Percentiles rank a stretch among this genome's conserved stretches.
phyloP scores from a whole-genome alignment of 2,888 invertebrate genomes.

The Apocheima hispidaria region DNA sequence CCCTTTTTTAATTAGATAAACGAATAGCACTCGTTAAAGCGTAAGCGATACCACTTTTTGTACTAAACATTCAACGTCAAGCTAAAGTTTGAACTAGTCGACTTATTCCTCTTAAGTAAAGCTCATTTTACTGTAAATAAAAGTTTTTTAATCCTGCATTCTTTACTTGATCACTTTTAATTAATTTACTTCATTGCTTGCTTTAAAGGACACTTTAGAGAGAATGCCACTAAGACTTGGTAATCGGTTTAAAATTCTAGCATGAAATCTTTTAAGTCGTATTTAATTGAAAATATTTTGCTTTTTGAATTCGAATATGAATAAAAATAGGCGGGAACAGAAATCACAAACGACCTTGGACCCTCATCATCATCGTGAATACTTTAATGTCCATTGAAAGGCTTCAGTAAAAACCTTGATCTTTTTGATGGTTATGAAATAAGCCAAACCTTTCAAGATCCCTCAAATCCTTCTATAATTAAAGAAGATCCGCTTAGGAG shows the following conservation, averaged over 20 bases:
- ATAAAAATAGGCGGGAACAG: background rate
- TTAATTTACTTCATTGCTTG: constrained; percentile 20
- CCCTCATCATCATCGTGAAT: background rate
- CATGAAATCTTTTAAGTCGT: background rate
- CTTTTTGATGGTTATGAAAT: constrained; percentile 4
- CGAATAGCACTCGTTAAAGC: constrained; percentile 52
- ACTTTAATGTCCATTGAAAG: background rate
- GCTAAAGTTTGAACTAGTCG: constrained; percentile 2
- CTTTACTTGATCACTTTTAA: constrained; percentile 14
- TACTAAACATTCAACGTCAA: constrained; percentile 9
- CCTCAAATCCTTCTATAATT: background rate
- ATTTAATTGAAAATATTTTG: too few relatives aligned
- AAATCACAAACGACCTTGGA: background rate
- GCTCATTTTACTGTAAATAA: constrained; percentile 15
- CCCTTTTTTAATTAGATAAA: constrained; percentile 60
- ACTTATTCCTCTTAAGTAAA: constrained; percentile 13
- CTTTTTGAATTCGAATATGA: too few relatives aligned
- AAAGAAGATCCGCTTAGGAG: constrained; percentile 5
- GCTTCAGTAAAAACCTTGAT: background rate
- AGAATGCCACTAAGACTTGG: background rate
- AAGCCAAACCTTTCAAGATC: background rate
- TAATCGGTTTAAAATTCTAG: background rate
- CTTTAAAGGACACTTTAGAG: constrained; percentile 11
- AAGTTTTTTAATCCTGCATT: constrained; percentile 24
- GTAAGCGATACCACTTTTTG: constrained; percentile 38